Conservation (phyloP, 1,140 invertebrate species). For the Plectrocnemia conspersa region DNA sequence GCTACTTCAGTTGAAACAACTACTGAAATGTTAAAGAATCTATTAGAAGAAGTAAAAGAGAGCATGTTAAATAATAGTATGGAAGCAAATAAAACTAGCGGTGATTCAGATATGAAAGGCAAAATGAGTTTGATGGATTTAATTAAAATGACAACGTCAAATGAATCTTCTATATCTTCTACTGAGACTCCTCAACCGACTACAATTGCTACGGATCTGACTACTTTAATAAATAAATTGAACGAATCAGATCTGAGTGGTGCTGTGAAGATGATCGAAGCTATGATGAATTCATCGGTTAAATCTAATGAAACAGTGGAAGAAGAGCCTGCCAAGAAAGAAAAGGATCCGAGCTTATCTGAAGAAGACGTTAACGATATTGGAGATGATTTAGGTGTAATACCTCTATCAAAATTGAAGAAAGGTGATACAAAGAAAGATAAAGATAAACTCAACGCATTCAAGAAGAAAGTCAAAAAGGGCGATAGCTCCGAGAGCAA, state of each 20-base stretch:
- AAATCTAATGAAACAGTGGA: background rate
- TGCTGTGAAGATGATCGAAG: too few relatives aligned
- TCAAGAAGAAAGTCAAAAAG: conserved; percentile 29
- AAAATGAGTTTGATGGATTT: background rate
- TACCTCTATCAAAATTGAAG: conserved; percentile 27
- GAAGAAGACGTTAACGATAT: conserved; percentile 32
- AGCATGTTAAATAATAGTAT: conserved; percentile 1
- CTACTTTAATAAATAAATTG: too few relatives aligned
- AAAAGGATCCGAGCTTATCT: conserved; percentile 11
- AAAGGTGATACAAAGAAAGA: conserved; percentile 29
- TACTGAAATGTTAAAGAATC: conserved; percentile 7
- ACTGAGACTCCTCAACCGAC: conserved; percentile 17
- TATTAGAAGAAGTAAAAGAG: background rate
- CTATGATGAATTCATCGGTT: background rate
- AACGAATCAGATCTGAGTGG: too few relatives aligned
- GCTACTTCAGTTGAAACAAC: conserved; percentile 7
- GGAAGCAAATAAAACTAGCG: conserved; percentile 6
- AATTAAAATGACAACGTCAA: background rate
- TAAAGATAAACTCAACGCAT: conserved; percentile 28
- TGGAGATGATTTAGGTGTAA: conserved; percentile 25
- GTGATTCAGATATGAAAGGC: background rate
- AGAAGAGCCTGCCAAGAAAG: too few relatives aligned
- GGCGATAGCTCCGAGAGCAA: conserved; percentile 18
- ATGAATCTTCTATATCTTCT: too few relatives aligned
- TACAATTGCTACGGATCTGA: conserved; percentile 9